Base-by-base conservation (phyloP, 2,113 vertebrate genomes). In the Osmerus mordax region DNA sequence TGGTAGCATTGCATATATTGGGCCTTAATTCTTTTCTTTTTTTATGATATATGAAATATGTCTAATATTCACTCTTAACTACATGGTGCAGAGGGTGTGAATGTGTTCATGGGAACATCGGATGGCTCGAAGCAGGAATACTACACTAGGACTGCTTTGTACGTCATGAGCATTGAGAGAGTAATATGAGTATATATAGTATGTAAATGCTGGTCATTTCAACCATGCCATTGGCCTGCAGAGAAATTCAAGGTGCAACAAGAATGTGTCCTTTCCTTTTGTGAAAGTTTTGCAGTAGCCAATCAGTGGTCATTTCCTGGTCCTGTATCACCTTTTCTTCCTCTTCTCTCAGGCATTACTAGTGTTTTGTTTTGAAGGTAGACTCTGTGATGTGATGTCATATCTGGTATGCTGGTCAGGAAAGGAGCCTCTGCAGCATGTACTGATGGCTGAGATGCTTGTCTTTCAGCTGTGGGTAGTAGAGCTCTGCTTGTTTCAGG, bases 21-120 rank as follows among this genome's bases (percentile, higher is more conserved):
- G 61, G 73, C 56, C 32, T 65, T 75, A 65, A 70, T 65, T 21
- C 28, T 1, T 36, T 36, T 28, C 25, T 18, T 56, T 36, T 69
- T 16, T 18, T 61, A 52, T 59, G 13, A 66, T 32, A 66, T 66
- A 71, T 53, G 36, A 60, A 15, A 54, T 64, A 15, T 36, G 58
- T 28, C 67, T 63, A 21, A 65, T 56, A 64, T 36, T 64, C 32
- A 64, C 15, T 64, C 7, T 36, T 29, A 62, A 28, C 13, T 28
- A 62, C 16, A 15, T 64, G 25, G 25, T 16, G 28, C 25, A 18
- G 28, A n/a, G 25, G 21, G 21, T 29, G 25, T 61, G 23, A 61
- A 21, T 28, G 29, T 15, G 29, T 36, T 36, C n/a, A 56, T 56
- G 54, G 54, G n/a, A 2, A 56, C 14, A n/a, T 56, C 2, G 3